Evolutionary conservation across 37 sponge, comb jelly and placozoan species (phyloP).

Genomic region (Diacarnus erythraeanus): DNA sequence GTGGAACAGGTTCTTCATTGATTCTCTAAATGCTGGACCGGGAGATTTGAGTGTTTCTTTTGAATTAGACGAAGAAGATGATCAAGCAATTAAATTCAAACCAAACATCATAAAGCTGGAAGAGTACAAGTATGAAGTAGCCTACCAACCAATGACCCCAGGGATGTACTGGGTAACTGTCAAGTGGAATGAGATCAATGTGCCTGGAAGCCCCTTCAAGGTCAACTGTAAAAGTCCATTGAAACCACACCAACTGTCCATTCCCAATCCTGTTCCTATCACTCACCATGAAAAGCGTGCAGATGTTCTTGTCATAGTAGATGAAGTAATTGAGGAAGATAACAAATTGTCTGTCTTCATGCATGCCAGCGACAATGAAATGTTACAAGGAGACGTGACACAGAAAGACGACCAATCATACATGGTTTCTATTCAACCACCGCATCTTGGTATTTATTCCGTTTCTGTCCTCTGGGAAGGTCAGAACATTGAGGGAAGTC

Average conservation of each 20-base stretch:
- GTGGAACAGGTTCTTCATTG: constrained; percentile 41
- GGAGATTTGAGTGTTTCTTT: constrained; percentile 58
- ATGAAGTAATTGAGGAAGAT: constrained; percentile 23
- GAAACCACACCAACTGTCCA: constrained; percentile 25
- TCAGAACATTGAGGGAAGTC: constrained; percentile 65
- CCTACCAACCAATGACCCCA: constrained; percentile 52
- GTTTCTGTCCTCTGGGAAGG: constrained; percentile 62
- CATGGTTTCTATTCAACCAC: constrained; percentile 18
- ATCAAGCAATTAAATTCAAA: constrained; percentile 29
- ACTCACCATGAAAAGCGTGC: constrained; percentile 29
- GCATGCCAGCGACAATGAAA: constrained; percentile 13
- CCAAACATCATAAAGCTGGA: constrained; percentile 14
- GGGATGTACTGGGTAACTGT: constrained; percentile 64
- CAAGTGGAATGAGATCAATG: constrained; percentile 57
- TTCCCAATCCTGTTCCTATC: constrained; percentile 9
- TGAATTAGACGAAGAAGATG: constrained; percentile 29
- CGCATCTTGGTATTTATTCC: constrained; percentile 47
- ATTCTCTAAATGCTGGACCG: constrained; percentile 45
- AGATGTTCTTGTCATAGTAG: constrained; percentile 31
- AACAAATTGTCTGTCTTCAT: constrained; percentile 41
- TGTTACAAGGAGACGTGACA: constrained; percentile 13
- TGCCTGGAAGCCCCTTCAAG: constrained; percentile 74
- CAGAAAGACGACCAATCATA: neutral
- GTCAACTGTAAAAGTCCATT: constrained; percentile 42
- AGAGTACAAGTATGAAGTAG: constrained; percentile 41